phyloP scores from a whole-genome alignment of 1,140 invertebrate genomes.

The Ganaspis sp. region DNA sequence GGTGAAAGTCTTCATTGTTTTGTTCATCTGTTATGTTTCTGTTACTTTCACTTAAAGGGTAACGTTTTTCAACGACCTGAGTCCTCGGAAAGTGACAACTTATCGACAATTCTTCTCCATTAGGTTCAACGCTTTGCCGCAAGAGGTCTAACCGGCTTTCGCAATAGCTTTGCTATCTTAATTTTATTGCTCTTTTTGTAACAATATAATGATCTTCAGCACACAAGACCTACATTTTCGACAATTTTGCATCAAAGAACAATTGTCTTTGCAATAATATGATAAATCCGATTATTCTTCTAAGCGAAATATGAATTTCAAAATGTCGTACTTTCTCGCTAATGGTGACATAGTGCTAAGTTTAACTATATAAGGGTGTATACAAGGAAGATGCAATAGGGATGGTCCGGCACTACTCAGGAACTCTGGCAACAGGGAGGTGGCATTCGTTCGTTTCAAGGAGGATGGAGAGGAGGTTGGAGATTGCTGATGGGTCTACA shows the following conservation, averaged over 20 bases:
- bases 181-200: neutral
- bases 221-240: neutral
- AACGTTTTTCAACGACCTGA: no score
- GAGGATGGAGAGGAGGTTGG: neutral
- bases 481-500: neutral
- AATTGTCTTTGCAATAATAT: neutral
- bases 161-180: neutral
- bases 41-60: no score
- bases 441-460: neutral
- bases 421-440: conserved; percentile 19
- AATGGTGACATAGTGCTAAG: neutral
- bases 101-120: neutral
- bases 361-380: conserved; percentile 45
- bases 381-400: accelerated
- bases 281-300: neutral
- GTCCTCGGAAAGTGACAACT: no score
- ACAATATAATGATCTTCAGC: neutral
- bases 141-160: neutral
- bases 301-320: no score
- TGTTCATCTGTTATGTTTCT: no score
- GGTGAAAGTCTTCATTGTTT: no score
- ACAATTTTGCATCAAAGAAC: neutral
- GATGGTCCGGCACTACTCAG: conserved; percentile 60
- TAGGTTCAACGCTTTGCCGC: neutral
- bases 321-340: conserved; percentile 44